Evolutionary conservation across 2,888 invertebrate genomes (phyloP).

Genomic region (Aproaerema taeniolella): DNA sequence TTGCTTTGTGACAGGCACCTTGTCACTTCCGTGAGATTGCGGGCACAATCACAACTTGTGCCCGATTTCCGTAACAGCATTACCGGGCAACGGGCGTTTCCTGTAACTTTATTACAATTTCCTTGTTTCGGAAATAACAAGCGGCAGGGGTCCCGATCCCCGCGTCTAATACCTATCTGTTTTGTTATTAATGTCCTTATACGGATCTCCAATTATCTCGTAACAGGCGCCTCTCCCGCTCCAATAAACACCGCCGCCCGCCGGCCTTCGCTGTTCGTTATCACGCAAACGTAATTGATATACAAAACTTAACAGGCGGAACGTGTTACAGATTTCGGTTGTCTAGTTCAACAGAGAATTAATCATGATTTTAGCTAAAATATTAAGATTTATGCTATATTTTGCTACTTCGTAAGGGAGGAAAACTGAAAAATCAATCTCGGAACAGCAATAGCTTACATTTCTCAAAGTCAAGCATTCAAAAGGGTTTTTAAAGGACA

Average conservation of each 20-base stretch:
- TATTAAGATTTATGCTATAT: too few species aligned
- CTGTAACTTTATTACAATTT: slow-evolving; percentile 58
- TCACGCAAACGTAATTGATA: slow-evolving; percentile 27
- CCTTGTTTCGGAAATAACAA: slow-evolving; percentile 57
- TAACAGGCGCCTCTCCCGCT: slow-evolving; percentile 33
- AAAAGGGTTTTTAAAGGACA: background rate
- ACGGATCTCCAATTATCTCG: slow-evolving; percentile 62
- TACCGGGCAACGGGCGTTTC: slow-evolving; percentile 44
- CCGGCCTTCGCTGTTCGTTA: slow-evolving; percentile 32
- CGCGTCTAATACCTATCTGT: slow-evolving; percentile 57
- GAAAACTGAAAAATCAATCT: too few species aligned
- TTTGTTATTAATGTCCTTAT: slow-evolving; percentile 67
- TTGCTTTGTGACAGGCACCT: slow-evolving; percentile 29
- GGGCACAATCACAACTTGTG: slow-evolving; percentile 36
- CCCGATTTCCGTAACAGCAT: slow-evolving; percentile 53
- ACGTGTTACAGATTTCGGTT: background rate
- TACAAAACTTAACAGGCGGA: slow-evolving; percentile 5
- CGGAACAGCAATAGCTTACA: too few species aligned
- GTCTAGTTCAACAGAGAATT: background rate
- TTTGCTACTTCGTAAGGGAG: too few species aligned
- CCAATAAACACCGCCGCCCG: slow-evolving; percentile 34
- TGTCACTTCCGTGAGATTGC: slow-evolving; percentile 19
- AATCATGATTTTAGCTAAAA: too few species aligned
- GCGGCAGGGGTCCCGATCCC: slow-evolving; percentile 43
- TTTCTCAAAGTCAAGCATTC: background rate